Conservation (phyloP, 2,888 invertebrate species). For the Drosophila rellima region DNA sequence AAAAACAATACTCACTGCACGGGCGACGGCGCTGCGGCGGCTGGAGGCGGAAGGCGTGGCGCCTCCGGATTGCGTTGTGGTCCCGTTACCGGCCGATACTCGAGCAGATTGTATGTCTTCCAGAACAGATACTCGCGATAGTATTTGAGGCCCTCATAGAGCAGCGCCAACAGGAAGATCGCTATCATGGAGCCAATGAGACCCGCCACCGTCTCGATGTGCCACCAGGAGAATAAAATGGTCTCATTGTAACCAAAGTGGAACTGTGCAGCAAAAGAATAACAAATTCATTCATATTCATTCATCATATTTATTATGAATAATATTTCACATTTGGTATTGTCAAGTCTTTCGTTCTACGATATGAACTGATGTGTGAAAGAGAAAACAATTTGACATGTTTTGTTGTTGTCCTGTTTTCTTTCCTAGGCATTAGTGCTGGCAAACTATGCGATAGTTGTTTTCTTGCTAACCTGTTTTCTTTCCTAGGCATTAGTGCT, state of each 20-base stretch:
- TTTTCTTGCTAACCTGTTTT: no score
- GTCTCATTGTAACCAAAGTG: constrained; percentile 92
- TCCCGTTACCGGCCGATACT: constrained; percentile 94
- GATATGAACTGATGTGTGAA: no score
- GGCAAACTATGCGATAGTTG: no score
- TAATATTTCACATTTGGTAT: no score
- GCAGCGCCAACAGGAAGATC: constrained; percentile 95
- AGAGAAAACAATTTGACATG: no score
- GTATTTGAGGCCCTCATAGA: constrained; percentile 95
- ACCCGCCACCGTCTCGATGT: constrained; percentile 90
- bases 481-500: no score
- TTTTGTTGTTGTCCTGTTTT: no score
- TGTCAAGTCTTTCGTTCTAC: no score
- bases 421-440: no score
- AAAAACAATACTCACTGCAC: constrained; percentile 90
- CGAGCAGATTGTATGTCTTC: constrained; percentile 94
- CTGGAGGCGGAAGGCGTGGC: constrained; percentile 87
- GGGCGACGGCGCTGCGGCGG: constrained; percentile 86
- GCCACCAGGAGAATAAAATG: constrained; percentile 94
- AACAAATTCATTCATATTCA: neutral
- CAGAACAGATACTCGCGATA: constrained; percentile 93
- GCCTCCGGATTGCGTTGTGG: constrained; percentile 87
- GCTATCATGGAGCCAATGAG: constrained; percentile 96
- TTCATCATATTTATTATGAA: neutral
- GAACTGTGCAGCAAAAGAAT: constrained; percentile 87